Evolutionary conservation across 2,113 vertebrate genomes (phyloP).

Genomic region (Fulica atra): DNA sequence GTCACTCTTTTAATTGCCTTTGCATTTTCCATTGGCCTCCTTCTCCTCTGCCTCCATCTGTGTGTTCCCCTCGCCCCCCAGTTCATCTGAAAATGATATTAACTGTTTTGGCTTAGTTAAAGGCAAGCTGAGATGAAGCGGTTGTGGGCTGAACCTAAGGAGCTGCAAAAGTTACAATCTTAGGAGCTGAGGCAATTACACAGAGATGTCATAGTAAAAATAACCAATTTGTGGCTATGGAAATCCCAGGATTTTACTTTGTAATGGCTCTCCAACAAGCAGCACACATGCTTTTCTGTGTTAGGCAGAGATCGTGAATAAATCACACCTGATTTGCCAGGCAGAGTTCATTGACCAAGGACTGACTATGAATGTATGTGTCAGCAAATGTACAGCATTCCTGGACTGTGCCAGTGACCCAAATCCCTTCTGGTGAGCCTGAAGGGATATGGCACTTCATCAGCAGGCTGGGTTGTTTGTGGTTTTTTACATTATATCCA

Average conservation of each 20-base stretch:
- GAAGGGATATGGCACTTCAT: not conserved
- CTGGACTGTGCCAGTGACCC: not conserved
- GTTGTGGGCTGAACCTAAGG: not conserved
- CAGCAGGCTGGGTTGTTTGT: not conserved
- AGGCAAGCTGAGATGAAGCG: not conserved
- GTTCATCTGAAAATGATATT: not conserved
- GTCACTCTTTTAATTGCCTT: not conserved
- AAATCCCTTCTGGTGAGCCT: not conserved
- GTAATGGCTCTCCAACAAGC: not conserved
- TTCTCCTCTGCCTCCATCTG: not conserved
- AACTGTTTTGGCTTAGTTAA: not conserved
- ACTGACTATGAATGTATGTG: not conserved
- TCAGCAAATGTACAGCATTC: not conserved
- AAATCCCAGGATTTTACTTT: not conserved
- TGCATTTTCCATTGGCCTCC: not conserved
- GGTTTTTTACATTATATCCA: not conserved
- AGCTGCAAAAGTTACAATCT: not conserved
- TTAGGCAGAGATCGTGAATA: not conserved
- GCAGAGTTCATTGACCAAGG: not conserved
- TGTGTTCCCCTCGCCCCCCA: not conserved
- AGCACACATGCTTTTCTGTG: not conserved
- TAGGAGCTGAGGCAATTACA: fast-evolving
- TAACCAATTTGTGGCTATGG: not conserved
- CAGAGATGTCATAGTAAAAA: not conserved
- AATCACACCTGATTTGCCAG: not conserved